phyloP scores from a whole-genome alignment of 2,888 invertebrate genomes.

The Dusona sp. region DNA sequence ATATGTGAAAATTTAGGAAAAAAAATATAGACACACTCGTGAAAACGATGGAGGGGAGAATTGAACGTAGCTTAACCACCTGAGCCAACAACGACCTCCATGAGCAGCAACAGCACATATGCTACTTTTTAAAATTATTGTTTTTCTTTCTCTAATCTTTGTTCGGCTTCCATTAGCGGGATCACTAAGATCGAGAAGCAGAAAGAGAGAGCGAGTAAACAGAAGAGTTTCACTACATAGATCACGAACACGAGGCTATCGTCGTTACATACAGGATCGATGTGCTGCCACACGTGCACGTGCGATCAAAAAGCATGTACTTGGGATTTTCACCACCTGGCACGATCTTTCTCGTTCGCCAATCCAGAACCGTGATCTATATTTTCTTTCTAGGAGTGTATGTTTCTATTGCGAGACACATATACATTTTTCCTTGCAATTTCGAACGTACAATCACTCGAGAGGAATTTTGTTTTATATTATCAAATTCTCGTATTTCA shows the following conservation, averaged over 20 bases:
- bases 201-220: background rate
- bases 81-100: slow-evolving; percentile 2
- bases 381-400: background rate
- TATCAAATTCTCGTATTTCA: slow-evolving; percentile 7
- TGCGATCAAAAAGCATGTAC: slow-evolving; percentile 13
- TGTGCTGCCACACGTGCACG: slow-evolving; percentile 28
- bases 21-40: background rate
- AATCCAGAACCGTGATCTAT: background rate
- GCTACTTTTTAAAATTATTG: background rate
- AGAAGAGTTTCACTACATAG: background rate
- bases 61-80: slow-evolving; percentile 2
- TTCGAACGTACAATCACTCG: background rate
- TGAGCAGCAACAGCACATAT: slow-evolving; percentile 4
- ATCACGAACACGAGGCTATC: slow-evolving; percentile 14
- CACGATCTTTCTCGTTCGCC: slow-evolving; percentile 23
- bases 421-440: background rate
- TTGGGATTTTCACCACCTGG: slow-evolving; percentile 27
- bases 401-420: background rate
- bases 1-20: background rate
- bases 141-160: slow-evolving; percentile 9
- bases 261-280: slow-evolving; percentile 13
- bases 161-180: slow-evolving; percentile 1
- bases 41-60: background rate
- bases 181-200: background rate
- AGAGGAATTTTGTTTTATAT: slow-evolving; percentile 11